A percentile compares a stretch with the other conserved stretches of the same genome.
These are phyloP conservation scores for Campoletis raptor DNA, from an alignment of 2,888 invertebrate genomes.

Conservation along the genomic window DNA sequence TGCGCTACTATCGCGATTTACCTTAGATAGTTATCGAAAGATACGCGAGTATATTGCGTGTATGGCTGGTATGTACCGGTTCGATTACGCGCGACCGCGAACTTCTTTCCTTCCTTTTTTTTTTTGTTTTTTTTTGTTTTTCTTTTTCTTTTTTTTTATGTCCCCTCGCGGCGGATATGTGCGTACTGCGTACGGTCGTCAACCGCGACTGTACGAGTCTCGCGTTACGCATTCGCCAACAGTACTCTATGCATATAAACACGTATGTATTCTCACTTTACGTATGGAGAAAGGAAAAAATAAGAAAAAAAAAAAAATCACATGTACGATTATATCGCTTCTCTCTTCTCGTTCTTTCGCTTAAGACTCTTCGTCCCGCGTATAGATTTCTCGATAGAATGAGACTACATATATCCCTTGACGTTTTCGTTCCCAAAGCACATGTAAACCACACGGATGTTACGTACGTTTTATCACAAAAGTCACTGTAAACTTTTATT, in stretches of 20 bases:
- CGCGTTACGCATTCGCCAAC: slow-evolving; percentile 61
- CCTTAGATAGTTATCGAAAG: slow-evolving; percentile 77
- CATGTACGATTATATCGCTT: slow-evolving; percentile 53
- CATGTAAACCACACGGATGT: neutral
- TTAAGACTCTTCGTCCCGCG: slow-evolving; percentile 37
- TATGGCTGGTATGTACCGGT: slow-evolving; percentile 59
- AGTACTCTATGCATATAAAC: slow-evolving; percentile 3
- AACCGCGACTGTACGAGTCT: slow-evolving; percentile 48
- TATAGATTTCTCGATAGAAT: slow-evolving; percentile 53
- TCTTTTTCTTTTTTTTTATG: too few relatives aligned
- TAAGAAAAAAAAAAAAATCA: slow-evolving; percentile 11
- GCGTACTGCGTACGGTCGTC: slow-evolving; percentile 55
- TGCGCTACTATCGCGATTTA: slow-evolving; percentile 77
- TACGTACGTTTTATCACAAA: slow-evolving; percentile 32
- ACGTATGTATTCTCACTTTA: slow-evolving; percentile 21
- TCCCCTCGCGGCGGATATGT: slow-evolving; percentile 46
- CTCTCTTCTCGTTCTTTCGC: slow-evolving; percentile 35
- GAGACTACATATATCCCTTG: slow-evolving; percentile 1
- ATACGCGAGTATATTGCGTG: slow-evolving; percentile 58
- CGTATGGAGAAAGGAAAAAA: slow-evolving; percentile 15
- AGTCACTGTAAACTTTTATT: slow-evolving; percentile 43
- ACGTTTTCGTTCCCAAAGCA: slow-evolving; percentile 16
- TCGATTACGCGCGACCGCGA: slow-evolving; percentile 64
- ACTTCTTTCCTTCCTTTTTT: slow-evolving; percentile 21
- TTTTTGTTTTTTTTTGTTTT: neutral